These are phyloP conservation scores for Nymphalis c-album DNA, from an alignment of 2,888 invertebrate genomes.

Conservation along the genomic window DNA sequence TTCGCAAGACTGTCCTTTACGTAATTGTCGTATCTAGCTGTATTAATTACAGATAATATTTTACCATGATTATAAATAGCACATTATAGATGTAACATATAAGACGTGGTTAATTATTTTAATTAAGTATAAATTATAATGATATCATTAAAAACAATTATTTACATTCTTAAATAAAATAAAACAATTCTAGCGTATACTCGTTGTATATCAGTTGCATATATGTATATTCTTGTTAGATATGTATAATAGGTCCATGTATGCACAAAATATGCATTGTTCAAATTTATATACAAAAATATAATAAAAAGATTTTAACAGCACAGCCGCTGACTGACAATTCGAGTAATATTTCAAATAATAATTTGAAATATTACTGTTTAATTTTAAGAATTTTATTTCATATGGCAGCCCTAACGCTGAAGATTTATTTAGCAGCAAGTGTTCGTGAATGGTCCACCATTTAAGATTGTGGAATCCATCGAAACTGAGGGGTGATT, in stretches of 20 bases:
- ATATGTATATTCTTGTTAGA: no score
- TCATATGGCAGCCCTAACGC: neutral
- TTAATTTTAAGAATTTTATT: neutral
- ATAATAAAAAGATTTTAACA: no score
- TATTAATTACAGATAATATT: slow-evolving; percentile 23
- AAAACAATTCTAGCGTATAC: no score
- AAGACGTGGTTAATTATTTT: neutral
- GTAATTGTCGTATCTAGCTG: slow-evolving; percentile 42
- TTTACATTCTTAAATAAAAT: no score
- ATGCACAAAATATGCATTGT: no score
- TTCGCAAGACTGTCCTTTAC: slow-evolving; percentile 63
- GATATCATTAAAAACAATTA: neutral
- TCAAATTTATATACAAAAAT: no score
- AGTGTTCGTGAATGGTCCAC: slow-evolving; percentile 53
- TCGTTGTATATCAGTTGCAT: no score
- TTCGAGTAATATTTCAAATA: no score
- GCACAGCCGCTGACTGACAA: no score
- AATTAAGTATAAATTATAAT: neutral
- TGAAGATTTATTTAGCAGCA: slow-evolving; percentile 48
- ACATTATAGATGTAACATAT: neutral
- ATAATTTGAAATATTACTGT: no score
- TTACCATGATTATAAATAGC: neutral
- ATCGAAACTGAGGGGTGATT: slow-evolving; percentile 10
- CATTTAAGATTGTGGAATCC: slow-evolving; percentile 51
- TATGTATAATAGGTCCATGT: no score